Evolutionary conservation across 1,140 invertebrate genomes (phyloP).

Genomic region (Holotrichia oblita): DNA sequence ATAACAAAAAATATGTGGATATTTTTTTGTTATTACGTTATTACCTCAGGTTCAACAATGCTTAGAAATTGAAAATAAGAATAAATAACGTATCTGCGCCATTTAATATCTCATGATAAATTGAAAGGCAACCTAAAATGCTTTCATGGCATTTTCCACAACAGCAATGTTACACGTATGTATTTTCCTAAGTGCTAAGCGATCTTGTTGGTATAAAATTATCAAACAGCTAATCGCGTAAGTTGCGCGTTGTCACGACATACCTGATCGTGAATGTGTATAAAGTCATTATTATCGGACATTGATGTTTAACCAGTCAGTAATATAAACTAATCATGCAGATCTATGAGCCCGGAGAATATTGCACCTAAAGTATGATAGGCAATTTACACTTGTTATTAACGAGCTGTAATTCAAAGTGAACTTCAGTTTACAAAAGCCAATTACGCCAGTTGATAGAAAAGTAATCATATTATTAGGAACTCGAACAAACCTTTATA

Average conservation of each 20-base stretch:
- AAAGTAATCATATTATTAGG: no score
- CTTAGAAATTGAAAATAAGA: no score
- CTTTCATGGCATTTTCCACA: no score
- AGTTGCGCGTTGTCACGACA: constrained; percentile 46
- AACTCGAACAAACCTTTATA: no score
- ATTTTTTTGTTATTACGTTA: not conserved
- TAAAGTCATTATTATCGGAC: constrained; percentile 48
- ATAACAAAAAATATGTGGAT: not conserved
- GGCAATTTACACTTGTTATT: not conserved
- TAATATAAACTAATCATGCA: not conserved
- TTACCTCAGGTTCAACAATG: not conserved
- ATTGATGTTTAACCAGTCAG: not conserved
- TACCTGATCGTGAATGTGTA: constrained; percentile 49
- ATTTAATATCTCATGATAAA: no score
- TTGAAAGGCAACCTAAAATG: no score
- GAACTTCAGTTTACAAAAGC: no score
- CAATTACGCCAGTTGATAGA: no score
- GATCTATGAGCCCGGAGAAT: no score
- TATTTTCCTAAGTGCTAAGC: not conserved
- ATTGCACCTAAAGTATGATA: not conserved
- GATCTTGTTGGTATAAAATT: not conserved
- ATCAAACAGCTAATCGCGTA: constrained; percentile 49
- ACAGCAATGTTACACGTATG: not conserved
- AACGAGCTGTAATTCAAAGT: no score
- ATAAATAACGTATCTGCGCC: no score